Base-by-base conservation (phyloP, 2,888 invertebrate species). In the Heterodera filipjevi region DNA sequence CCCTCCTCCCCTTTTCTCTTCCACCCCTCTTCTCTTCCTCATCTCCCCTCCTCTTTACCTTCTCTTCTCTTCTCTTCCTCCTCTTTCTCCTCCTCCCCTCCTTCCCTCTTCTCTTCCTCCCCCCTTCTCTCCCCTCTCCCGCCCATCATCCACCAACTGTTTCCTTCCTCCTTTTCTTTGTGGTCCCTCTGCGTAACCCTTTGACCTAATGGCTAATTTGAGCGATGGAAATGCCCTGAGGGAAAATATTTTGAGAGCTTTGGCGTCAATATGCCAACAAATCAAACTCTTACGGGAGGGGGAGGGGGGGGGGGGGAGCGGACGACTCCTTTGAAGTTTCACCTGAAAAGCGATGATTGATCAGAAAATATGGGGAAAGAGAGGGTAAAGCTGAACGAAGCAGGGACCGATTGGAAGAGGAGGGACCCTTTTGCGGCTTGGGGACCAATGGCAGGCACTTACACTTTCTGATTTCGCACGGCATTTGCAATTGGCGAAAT, bases 231-330 rank as follows among this genome's bases (percentile, higher is more conserved):
- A 27, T 32, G 72, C 59, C 22, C n/a, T 39, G 46, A 46, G 75
- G 64, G 16, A 46, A 75, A 75, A 75, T 75, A 75, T 75, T 75
- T 75, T 75, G 75, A 59, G 75, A 75, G 75, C 27, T 75, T 75
- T 75, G 53, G 75, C 75, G 75, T 32, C 75, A 75, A 75, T 53
- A 44, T 19, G 6, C 22, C 44, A 44, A 53, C 16, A 6, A 6
- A 22, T 6, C 53, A 53, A 22, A n/a, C n/a, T n/a, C n/a, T n/a
- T n/a, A n/a, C n/a, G n/a, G n/a, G n/a, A n/a, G n/a, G n/a, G n/a
- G n/a, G n/a, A n/a, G n/a, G n/a, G n/a, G n/a, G n/a, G n/a, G n/a
- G n/a, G n/a, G n/a, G n/a, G n/a, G n/a, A n/a, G n/a, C n/a, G 46
- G 75, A 59, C 75, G 66, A 27, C 75, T 39, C 75, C 32, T 44